These are phyloP conservation scores for Platygyra sinensis DNA, from an alignment of 64 coral and sea anemone genomes.

Conservation along the genomic window DNA sequence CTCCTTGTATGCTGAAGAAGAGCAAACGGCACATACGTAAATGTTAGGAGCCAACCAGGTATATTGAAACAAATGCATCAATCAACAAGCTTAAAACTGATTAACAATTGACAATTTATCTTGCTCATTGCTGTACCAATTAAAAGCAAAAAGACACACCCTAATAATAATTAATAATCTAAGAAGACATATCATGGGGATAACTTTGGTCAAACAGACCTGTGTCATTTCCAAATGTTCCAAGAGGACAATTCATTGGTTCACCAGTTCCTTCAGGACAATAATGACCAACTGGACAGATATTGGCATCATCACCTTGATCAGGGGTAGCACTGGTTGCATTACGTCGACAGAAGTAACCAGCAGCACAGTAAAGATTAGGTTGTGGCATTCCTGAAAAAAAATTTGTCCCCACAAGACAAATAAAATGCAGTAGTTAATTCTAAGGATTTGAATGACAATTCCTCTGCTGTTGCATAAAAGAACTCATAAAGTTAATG, in stretches of 20 bases:
- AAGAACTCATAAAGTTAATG: too few species aligned
- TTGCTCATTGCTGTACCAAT: too few species aligned
- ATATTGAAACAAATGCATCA: too few species aligned
- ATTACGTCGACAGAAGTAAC: conserved; percentile 83
- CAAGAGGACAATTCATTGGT: conserved; percentile 76
- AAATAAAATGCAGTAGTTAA: background rate
- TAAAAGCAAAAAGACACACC: too few species aligned
- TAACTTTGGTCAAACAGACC: conserved; percentile 30
- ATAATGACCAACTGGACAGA: conserved; percentile 88
- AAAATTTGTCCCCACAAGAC: background rate
- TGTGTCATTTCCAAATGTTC: conserved; percentile 86
- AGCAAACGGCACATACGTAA: background rate
- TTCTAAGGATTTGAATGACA: background rate
- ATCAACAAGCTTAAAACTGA: too few species aligned
- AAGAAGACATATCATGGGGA: background rate
- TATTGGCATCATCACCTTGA: conserved; percentile 80
- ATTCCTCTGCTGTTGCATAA: too few species aligned
- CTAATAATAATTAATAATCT: too few species aligned
- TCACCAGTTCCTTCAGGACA: conserved; percentile 86
- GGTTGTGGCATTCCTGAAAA: conserved; percentile 62
- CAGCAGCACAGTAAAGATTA: conserved; percentile 71
- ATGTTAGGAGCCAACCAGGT: background rate
- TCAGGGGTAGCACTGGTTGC: conserved; percentile 64
- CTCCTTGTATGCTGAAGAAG: conserved; percentile 76
- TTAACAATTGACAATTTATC: too few species aligned